Evolutionary conservation across 2,888 invertebrate genomes (phyloP).

Genomic region (Flexamia atlantica): DNA sequence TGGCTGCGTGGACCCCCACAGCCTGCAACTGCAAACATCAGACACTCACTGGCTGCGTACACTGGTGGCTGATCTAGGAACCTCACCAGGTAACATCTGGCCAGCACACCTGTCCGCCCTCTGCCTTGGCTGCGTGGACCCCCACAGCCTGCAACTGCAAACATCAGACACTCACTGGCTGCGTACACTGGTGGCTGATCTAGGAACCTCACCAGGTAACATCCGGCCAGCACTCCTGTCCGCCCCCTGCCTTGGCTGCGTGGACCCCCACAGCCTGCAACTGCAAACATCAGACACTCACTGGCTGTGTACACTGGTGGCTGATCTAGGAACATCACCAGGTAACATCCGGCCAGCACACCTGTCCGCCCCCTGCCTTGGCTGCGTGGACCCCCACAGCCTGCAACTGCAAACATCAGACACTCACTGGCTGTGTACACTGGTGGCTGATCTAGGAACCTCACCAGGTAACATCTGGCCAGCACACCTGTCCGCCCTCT

Average conservation of each 20-base stretch:
- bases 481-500: conserved; percentile 85
- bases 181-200: conserved; percentile 81
- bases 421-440: conserved; percentile 81
- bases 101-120: conserved; percentile 85
- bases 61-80: conserved; percentile 80
- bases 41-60: conserved; percentile 79
- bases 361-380: conserved; percentile 69
- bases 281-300: conserved; percentile 12
- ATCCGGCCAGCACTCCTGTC: conserved; percentile 86
- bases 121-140: conserved; percentile 84
- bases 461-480: conserved; percentile 85
- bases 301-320: no score
- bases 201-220: conserved; percentile 82
- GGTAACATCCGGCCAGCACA: no score
- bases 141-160: conserved; percentile 79
- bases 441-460: conserved; percentile 79
- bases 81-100: conserved; percentile 84
- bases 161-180: conserved; percentile 78
- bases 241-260: conserved; percentile 84
- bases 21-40: conserved; percentile 76
- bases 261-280: conserved; percentile 83
- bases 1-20: conserved; percentile 84
- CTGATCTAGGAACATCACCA: no score
- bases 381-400: no score
- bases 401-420: conserved; percentile 73